Base-by-base conservation (phyloP, 2,888 invertebrate species). In the Bhutanitis thaidina region DNA sequence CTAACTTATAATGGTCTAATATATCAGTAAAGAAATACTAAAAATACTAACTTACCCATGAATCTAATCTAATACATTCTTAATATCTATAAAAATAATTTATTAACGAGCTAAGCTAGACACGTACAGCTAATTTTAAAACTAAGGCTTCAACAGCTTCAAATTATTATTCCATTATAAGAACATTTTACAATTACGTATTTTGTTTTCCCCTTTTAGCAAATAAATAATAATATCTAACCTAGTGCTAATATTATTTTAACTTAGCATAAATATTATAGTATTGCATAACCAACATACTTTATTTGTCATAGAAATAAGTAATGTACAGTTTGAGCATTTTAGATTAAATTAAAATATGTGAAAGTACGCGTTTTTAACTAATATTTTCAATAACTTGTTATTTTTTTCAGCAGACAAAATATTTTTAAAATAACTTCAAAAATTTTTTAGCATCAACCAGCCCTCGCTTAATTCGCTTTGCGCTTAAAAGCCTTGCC, bases 191-290 rank as follows among this genome's bases (percentile, higher is more conserved):
- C 61, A 54, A 62, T 80, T 86, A 87, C 87, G 87, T 87, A 86
- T 87, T 78, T 77, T 76, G n/a, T n/a, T 83, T 87, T 88, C 87
- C 86, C 85, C 87, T 86, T 84, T 80, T 76, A 74, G 71, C 71
- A 74, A 77, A 76, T 53, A 64, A 58, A 47, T 43, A 37, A 47
- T 38, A 45, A 45, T 29, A 29, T 12, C 40, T 34, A 40, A 29
- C 25, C 27, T 44, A 44, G 13, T n/a, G 7, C 16, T 43, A 36
- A 16, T 8, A 27, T 27, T 27, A 27, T 8, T 27, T 27, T 27
- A 27, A 27, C 27, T 27, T 41, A 40, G 34, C 32, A 7, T 48
- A 20, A 1, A 7, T 12, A 3, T 12, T 34, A 12, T 34, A 12
- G 12, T 8, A 15, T 25, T 25, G n/a, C 20, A 25, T 25, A 39